Conservation (phyloP, 2,113 vertebrate genomes). For the Narcine bancroftii region DNA sequence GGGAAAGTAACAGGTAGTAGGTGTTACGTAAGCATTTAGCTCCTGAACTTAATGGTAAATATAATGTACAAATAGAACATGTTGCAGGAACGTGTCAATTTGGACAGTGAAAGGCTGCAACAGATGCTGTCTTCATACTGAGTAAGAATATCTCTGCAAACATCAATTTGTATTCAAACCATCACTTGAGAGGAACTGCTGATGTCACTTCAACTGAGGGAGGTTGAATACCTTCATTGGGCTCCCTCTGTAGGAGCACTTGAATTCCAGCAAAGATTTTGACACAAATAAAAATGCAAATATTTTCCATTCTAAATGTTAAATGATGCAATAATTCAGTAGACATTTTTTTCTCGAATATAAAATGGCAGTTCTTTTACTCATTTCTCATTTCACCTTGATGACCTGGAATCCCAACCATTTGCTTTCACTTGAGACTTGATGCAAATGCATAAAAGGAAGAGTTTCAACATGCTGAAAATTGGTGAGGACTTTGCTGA, state of each 20-base stretch:
- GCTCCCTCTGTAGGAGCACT: background rate
- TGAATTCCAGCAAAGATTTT: background rate
- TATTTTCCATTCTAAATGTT: slow-evolving; percentile 3
- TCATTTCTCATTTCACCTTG: background rate
- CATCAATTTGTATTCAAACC: background rate
- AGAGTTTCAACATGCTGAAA: background rate
- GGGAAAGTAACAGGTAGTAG: too few species aligned
- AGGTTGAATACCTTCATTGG: background rate
- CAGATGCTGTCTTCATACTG: background rate
- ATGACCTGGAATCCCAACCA: background rate
- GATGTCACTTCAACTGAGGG: background rate
- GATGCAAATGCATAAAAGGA: background rate
- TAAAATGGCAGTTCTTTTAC: background rate
- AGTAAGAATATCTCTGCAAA: background rate
- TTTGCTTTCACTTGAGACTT: background rate
- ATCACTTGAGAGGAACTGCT: background rate
- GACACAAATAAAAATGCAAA: background rate
- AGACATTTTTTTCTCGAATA: background rate
- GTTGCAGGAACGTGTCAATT: background rate
- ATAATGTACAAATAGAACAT: background rate
- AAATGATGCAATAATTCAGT: background rate
- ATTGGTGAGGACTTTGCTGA: background rate
- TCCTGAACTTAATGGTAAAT: background rate
- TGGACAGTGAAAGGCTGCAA: background rate
- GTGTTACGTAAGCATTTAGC: background rate